phyloP scores from a whole-genome alignment of 2,113 vertebrate species.

The Motacilla alba region DNA sequence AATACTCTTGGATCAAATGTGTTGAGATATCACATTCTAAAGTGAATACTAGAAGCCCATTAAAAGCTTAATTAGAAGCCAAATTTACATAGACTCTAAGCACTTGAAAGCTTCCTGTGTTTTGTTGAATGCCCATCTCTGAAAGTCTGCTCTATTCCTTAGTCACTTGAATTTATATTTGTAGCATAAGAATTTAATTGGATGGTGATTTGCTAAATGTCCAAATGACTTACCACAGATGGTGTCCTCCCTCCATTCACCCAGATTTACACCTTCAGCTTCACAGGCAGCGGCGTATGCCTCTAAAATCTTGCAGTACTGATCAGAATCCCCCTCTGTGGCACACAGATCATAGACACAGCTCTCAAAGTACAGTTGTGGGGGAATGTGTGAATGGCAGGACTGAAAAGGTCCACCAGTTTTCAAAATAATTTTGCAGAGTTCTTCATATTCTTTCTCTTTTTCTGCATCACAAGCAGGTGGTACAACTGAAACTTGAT shows the following conservation, averaged over 20 bases:
- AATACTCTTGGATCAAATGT: background rate
- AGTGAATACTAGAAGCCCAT: background rate
- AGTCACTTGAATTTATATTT: background rate
- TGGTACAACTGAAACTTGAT: background rate
- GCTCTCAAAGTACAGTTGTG: constrained; percentile 70
- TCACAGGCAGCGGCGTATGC: constrained; percentile 72
- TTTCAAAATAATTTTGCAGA: constrained; percentile 37
- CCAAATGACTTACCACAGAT: constrained; percentile 75
- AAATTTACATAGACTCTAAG: background rate
- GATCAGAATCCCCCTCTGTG: constrained; percentile 33
- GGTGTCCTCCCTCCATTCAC: constrained; percentile 75
- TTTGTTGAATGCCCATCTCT: background rate
- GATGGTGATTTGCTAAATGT: background rate
- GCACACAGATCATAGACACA: constrained; percentile 78
- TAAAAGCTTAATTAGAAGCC: background rate
- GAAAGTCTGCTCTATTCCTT: background rate
- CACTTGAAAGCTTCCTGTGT: background rate
- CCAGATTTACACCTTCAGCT: constrained; percentile 66
- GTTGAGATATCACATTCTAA: background rate
- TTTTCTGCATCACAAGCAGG: constrained; percentile 19
- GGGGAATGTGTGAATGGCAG: constrained; percentile 68
- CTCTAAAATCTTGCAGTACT: constrained; percentile 73
- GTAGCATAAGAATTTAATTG: background rate
- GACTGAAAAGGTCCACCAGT: constrained; percentile 69
- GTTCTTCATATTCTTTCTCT: constrained; percentile 54